Evolutionary conservation across 2,113 vertebrate genomes (phyloP).

Genomic region (Cyanoderma ruficeps): DNA sequence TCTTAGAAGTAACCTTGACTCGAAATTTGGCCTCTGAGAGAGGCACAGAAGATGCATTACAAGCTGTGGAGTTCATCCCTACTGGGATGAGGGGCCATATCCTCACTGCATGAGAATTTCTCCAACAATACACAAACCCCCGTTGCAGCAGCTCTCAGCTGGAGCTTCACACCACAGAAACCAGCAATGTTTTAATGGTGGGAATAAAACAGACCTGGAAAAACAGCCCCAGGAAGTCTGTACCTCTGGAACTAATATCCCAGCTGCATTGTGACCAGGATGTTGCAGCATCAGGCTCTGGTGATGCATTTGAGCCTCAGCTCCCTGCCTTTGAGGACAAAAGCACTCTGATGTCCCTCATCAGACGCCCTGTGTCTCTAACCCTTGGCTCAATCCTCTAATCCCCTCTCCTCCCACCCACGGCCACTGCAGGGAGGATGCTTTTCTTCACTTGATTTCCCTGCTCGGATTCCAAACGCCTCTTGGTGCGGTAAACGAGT

Average conservation of each 20-base stretch:
- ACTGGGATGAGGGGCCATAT: neutral
- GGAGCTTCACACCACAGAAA: neutral
- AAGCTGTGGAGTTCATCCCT: neutral
- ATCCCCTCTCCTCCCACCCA: neutral
- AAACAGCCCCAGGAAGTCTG: neutral
- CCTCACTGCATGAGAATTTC: neutral
- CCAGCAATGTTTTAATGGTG: neutral
- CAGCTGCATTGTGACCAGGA: neutral
- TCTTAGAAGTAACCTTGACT: conserved; percentile 27
- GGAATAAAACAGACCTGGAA: neutral
- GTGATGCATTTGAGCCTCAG: neutral
- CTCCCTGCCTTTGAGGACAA: neutral
- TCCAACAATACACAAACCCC: neutral
- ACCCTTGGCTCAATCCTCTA: neutral
- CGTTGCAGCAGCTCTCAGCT: neutral
- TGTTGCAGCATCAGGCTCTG: neutral
- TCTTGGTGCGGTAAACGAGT: neutral
- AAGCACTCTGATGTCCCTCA: neutral
- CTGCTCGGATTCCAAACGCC: neutral
- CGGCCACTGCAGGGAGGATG: neutral
- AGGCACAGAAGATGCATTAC: neutral
- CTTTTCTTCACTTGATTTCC: neutral
- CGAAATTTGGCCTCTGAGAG: neutral
- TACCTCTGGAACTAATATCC: neutral
- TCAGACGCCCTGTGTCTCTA: rapidly evolving